Evolutionary conservation across 2,797 vertebrate genomes (phyloP).

Genomic region (Staurois parvus): DNA sequence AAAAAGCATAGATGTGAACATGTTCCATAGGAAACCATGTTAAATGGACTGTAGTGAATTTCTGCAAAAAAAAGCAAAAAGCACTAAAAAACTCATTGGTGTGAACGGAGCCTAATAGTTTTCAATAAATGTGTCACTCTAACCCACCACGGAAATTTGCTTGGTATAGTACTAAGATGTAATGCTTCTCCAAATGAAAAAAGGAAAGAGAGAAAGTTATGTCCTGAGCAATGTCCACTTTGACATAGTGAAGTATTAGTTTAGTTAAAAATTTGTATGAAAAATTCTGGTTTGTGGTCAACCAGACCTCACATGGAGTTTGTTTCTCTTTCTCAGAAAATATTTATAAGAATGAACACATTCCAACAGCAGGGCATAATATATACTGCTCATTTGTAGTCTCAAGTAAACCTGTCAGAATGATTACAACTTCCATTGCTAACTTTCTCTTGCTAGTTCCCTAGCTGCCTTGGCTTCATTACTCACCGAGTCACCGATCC

Average conservation of each 20-base stretch:
- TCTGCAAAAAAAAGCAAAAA: no score
- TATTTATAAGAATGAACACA: background rate
- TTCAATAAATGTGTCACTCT: no score
- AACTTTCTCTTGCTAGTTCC: background rate
- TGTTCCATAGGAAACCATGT: no score
- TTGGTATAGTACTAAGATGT: no score
- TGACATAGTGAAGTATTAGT: background rate
- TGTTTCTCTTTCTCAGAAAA: background rate
- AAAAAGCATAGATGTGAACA: no score
- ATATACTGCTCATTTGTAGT: background rate
- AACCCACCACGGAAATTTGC: no score
- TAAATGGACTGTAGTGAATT: no score
- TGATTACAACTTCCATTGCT: background rate
- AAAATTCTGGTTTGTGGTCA: slow-evolving; percentile 6
- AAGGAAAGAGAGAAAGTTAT: background rate
- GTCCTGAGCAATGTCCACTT: background rate
- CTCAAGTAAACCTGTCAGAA: background rate
- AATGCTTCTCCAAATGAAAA: no score
- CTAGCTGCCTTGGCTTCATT: background rate
- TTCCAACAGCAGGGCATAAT: background rate
- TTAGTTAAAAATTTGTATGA: background rate
- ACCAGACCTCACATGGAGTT: slow-evolving; percentile 20
- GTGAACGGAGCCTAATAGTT: no score
- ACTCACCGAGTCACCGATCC: no score
- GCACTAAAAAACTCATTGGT: no score